A percentile compares a stretch with the other conserved stretches of the same genome.
Evolutionary conservation across 2,113 vertebrate species (phyloP).

Genomic region (Phoenicopterus ruber): DNA sequence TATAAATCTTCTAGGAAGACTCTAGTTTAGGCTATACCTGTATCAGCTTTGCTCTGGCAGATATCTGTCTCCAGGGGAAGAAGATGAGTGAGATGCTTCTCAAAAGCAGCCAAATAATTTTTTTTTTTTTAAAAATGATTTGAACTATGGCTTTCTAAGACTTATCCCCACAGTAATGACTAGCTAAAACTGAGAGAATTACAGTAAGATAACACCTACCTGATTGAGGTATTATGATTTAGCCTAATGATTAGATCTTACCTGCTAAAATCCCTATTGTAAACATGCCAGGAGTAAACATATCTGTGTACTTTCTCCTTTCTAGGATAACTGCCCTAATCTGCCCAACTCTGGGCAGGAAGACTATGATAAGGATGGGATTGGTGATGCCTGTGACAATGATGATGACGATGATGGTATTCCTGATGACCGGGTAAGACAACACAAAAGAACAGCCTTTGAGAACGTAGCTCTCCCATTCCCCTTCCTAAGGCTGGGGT

Average conservation of each 20-base stretch:
- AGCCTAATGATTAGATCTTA: background rate
- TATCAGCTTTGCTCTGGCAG: background rate
- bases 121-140: background rate
- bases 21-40: background rate
- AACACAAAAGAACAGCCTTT: background rate
- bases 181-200: background rate
- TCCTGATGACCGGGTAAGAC: constrained; percentile 90
- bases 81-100: background rate
- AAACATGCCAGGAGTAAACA: background rate
- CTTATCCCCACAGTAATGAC: background rate
- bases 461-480: background rate
- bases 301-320: background rate
- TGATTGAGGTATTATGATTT: background rate
- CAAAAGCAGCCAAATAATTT: background rate
- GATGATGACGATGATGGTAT: constrained; percentile 97
- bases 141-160: background rate
- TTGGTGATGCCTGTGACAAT: constrained; percentile 92
- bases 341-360: constrained; percentile 98
- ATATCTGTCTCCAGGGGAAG: background rate
- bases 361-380: constrained; percentile 96
- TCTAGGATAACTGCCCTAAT: constrained; percentile 94
- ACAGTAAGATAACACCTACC: background rate
- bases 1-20: background rate
- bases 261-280: background rate
- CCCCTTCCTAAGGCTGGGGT: background rate